Evolutionary conservation across 1,140 invertebrate species (phyloP).

Genomic region (Drosophila lacertosa): DNA sequence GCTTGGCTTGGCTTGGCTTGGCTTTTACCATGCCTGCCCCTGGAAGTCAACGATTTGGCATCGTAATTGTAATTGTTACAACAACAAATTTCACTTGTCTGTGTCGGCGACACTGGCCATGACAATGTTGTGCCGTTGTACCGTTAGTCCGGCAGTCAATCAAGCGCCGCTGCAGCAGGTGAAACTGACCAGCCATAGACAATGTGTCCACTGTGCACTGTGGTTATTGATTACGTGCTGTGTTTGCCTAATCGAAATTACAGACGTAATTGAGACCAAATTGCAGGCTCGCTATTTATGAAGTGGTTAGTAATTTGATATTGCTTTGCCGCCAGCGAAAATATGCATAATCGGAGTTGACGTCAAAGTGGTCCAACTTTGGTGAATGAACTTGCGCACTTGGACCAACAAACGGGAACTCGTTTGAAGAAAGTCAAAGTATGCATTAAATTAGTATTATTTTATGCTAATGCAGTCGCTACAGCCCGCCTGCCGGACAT

Average conservation of each 20-base stretch:
- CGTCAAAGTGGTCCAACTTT: constrained; percentile 2
- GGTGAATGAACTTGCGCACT: constrained; percentile 65
- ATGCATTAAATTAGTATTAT: constrained; percentile 31
- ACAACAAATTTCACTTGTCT: constrained; percentile 67
- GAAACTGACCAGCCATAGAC: constrained; percentile 49
- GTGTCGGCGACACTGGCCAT: constrained; percentile 39
- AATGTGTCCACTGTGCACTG: constrained; percentile 4
- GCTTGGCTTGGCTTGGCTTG: background rate
- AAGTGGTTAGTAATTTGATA: constrained; percentile 21
- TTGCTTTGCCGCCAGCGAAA: constrained; percentile 51
- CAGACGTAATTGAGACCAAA: constrained; percentile 57
- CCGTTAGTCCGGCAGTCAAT: constrained; percentile 65
- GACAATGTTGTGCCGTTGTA: constrained; percentile 72
- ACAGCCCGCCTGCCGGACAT: background rate
- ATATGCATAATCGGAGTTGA: constrained; percentile 65
- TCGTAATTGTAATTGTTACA: constrained; percentile 56
- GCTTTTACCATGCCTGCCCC: constrained; percentile 10
- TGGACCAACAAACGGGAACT: constrained; percentile 32
- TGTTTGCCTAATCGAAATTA: constrained; percentile 58
- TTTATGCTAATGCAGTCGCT: constrained; percentile 30
- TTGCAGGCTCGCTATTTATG: constrained; percentile 55
- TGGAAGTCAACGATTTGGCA: constrained; percentile 63
- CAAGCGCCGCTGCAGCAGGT: constrained; percentile 46
- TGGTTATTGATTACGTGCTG: constrained; percentile 73
- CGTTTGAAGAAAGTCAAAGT: constrained; percentile 51